Conservation (phyloP, 2,888 invertebrate species). For the Xylota sylvarum region DNA sequence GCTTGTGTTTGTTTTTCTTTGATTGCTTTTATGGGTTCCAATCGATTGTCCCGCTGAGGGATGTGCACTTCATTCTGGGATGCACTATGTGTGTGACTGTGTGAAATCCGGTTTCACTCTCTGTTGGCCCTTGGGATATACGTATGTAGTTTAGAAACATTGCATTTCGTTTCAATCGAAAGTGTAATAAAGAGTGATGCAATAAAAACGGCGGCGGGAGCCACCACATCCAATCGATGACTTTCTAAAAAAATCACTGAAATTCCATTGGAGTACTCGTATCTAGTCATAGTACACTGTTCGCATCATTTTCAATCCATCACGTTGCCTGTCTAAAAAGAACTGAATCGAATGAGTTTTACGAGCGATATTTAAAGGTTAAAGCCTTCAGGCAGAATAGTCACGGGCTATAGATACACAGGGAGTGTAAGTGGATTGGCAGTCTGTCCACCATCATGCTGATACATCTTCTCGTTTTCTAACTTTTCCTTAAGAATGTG, state of each 20-base stretch:
- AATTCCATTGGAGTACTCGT: not conserved
- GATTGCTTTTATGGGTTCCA: slow-evolving; percentile 66
- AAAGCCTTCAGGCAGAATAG: too few relatives aligned
- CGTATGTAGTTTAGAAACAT: not conserved
- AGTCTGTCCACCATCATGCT: too few relatives aligned
- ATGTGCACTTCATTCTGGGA: slow-evolving; percentile 44
- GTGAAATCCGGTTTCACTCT: slow-evolving; percentile 23
- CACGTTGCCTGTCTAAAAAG: too few relatives aligned
- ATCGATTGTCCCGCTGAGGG: slow-evolving; percentile 64
- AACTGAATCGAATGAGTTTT: too few relatives aligned
- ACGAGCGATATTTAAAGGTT: too few relatives aligned
- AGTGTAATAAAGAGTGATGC: not conserved
- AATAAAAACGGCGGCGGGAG: not conserved
- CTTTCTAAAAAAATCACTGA: not conserved
- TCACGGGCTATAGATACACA: too few relatives aligned
- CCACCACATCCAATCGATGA: not conserved
- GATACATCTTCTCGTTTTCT: too few relatives aligned
- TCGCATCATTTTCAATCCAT: too few relatives aligned
- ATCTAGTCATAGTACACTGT: too few relatives aligned
- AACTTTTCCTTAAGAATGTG: too few relatives aligned
- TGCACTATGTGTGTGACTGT: slow-evolving; percentile 13
- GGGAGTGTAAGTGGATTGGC: too few relatives aligned
- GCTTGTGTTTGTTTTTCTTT: slow-evolving; percentile 67
- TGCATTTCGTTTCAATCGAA: not conserved
- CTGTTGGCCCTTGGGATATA: not conserved